A percentile compares a stretch with the other conserved stretches of the same genome.
phyloP scores from a whole-genome alignment of 2,888 invertebrate species.

The Andricus curvator region DNA sequence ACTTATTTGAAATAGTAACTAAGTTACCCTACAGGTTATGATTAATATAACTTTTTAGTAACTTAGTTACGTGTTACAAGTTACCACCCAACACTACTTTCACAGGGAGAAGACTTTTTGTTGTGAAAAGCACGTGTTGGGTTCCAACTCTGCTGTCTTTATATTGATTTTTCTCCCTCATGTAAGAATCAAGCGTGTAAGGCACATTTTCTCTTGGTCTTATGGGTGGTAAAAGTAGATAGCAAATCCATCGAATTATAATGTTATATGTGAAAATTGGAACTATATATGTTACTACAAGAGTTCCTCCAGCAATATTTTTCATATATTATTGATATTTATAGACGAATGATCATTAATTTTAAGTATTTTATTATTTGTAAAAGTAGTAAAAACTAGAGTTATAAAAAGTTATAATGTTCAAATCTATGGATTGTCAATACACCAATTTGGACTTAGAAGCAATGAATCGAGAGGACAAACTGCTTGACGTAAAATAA shows the following conservation, averaged over 20 bases:
- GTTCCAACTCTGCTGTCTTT: neutral
- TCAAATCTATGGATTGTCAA: neutral
- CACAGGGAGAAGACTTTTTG: neutral
- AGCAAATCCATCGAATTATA: neutral
- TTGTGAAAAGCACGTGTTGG: neutral
- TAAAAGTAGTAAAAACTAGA: too few species aligned
- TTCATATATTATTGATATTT: neutral
- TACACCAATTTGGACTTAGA: constrained; percentile 2
- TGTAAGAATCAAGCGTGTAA: neutral
- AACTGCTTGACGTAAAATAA: constrained; percentile 25
- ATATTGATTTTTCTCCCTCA: neutral
- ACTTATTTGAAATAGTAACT: too few species aligned
- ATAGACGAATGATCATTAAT: too few species aligned
- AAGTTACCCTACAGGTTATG: too few species aligned
- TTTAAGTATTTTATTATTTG: too few species aligned
- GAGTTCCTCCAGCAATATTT: neutral
- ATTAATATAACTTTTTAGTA: too few species aligned
- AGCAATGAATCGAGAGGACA: constrained; percentile 3
- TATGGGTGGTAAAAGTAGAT: neutral
- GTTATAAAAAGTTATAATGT: neutral
- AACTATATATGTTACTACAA: neutral
- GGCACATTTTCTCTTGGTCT: neutral
- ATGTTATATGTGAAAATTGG: too few species aligned
- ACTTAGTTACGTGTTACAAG: too few species aligned
- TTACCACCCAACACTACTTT: neutral